Base-by-base conservation (phyloP, 2,113 vertebrate genomes). In the Caretta caretta region DNA sequence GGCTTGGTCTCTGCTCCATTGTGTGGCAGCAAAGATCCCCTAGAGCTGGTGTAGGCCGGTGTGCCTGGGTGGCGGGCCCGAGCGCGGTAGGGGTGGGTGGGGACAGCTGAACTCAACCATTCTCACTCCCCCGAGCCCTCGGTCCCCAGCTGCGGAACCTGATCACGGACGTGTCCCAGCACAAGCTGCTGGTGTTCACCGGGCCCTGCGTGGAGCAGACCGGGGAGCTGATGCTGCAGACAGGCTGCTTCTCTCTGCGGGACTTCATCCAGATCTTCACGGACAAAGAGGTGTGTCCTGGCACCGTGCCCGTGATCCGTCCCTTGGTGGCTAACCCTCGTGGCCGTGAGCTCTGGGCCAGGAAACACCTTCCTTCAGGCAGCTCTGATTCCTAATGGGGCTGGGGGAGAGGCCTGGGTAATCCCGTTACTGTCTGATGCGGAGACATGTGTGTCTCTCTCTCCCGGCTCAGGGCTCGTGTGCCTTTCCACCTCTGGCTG, bases 131-230 rank as follows among this genome's bases (percentile, higher is more conserved):
- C 49, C 1, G 16, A 46, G 80, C 78, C 56, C 2, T 48, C 11
- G 46, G 38, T 62, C 54, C 56, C 14, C 93, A 99, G 99, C 98
- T 99, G 46, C 98, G 99, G 22, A 98, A 98, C 75, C 98, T 99
- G 17, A 84, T 99, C 86, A 98, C 99, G 1, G 98, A 98, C 3
- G 93, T 98, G 1, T 99, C 99, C 0, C 97, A 97, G 59, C 98
- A 99, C 96, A 99, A 99, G 89, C 98, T 99, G 94, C 93, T 99
- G 97, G 98, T 99, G 91, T 98, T 99, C 1, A 98, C 98, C 0
- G 99, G 99, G 62, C 99, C 99, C 89, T 99, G 98, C 53, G 97
- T 99, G 42, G 99, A 99, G 94, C 98, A 97, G 53, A 98, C 98
- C 0, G 99, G 99, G 51, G 99, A 99, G 96, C 97, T 99, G 69